These are phyloP conservation scores for Trichosurus vulpecula DNA, from an alignment of 2,797 vertebrate species.

Conservation along the genomic window DNA sequence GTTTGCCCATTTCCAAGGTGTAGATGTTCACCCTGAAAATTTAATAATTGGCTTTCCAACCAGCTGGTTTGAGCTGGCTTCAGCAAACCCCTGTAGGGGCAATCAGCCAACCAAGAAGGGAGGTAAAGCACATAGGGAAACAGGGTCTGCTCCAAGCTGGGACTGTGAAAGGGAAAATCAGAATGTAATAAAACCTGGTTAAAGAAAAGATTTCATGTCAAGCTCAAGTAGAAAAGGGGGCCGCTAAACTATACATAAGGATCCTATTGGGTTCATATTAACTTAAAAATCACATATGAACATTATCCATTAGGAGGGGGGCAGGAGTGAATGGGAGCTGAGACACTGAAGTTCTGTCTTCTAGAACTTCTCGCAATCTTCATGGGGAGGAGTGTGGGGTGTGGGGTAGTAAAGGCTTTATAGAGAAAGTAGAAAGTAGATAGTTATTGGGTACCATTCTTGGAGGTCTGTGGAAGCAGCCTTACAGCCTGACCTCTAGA, in stretches of 20 bases:
- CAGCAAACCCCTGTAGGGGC: not conserved
- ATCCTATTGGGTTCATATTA: not conserved
- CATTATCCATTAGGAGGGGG: not conserved
- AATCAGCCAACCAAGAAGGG: not conserved
- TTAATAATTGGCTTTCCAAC: not conserved
- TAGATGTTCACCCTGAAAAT: not conserved
- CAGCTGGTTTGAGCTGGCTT: not conserved
- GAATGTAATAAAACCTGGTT: not conserved
- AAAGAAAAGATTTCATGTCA: not conserved
- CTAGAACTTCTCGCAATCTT: not conserved
- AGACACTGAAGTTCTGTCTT: not conserved
- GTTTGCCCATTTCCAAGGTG: not conserved
- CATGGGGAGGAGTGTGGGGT: not conserved
- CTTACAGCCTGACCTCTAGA: not conserved
- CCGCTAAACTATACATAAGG: not conserved
- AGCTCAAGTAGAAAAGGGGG: not conserved
- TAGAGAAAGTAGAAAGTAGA: not conserved
- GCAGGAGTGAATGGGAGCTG: not conserved
- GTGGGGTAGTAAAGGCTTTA: not conserved
- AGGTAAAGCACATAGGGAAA: not conserved
- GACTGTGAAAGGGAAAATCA: not conserved
- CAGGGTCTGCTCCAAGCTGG: no score
- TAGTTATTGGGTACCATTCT: not conserved
- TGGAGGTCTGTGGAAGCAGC: not conserved
- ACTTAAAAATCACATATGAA: not conserved